A percentile compares a stretch with the other conserved stretches of the same genome.
Conservation (phyloP, 1,140 invertebrate species). For the Myzus persicae region DNA sequence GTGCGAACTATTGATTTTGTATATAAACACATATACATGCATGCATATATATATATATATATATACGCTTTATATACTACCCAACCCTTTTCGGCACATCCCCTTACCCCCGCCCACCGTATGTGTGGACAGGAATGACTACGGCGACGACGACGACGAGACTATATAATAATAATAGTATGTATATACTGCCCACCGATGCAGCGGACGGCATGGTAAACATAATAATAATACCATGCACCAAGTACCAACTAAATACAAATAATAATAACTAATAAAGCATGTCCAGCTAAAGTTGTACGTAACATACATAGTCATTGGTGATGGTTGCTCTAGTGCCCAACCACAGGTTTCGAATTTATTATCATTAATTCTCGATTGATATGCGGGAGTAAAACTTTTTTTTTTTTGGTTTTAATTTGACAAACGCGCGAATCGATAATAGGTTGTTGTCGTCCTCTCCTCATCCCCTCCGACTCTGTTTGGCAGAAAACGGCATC, state of each 20-base stretch:
- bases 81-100: constrained; percentile 6
- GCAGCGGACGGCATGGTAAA: not conserved
- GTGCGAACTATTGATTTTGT: constrained; percentile 53
- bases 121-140: not conserved
- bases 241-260: not conserved
- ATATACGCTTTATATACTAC: constrained; percentile 8
- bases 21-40: not conserved
- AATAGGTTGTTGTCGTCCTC: not conserved
- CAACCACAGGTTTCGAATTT: not conserved
- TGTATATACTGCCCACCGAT: not conserved
- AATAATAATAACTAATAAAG: not conserved
- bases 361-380: not conserved
- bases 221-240: not conserved
- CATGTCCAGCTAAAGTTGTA: not conserved
- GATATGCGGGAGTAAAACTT: not conserved
- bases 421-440: not conserved
- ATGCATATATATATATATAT: constrained; percentile 14
- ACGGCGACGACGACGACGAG: not conserved
- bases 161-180: not conserved
- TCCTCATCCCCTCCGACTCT: no score
- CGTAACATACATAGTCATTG: not conserved
- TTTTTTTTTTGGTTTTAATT: constrained; percentile 12
- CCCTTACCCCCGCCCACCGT: not conserved
- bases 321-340: not conserved
- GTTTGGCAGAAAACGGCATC: not conserved